A percentile compares a stretch with the other conserved stretches of the same genome.
phyloP scores from a whole-genome alignment of 2,113 vertebrate genomes.

The Turdus rufiventris region DNA sequence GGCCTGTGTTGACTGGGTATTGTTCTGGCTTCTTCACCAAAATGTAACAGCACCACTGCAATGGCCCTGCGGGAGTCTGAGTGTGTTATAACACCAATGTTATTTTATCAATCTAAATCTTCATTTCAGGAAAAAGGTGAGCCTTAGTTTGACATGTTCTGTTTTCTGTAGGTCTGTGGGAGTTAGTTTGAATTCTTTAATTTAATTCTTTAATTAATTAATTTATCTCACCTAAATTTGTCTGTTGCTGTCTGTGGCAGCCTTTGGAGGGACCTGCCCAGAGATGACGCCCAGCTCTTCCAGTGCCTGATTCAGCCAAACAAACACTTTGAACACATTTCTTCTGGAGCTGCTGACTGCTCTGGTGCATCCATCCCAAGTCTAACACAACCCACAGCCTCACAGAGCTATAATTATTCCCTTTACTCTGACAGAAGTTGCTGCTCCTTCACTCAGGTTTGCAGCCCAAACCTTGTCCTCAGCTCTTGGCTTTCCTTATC shows the following conservation, averaged over 20 bases:
- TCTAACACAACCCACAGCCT: not conserved
- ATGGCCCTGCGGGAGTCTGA: not conserved
- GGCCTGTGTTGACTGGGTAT: not conserved
- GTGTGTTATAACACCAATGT: not conserved
- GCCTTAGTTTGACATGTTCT: not conserved
- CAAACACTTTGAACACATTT: not conserved
- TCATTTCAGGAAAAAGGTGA: not conserved
- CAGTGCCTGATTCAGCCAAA: not conserved
- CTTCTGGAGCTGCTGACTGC: not conserved
- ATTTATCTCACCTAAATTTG: not conserved
- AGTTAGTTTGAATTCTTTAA: not conserved
- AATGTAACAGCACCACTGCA: not conserved
- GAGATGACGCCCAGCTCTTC: not conserved
- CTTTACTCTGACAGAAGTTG: not conserved
- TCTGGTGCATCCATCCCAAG: not conserved
- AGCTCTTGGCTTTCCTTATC: constrained; percentile 6
- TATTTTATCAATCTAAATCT: not conserved
- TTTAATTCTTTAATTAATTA: too few relatives aligned
- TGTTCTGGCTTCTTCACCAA: constrained; percentile 17
- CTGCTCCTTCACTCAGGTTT: not conserved
- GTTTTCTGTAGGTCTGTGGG: not conserved
- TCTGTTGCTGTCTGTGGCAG: not conserved
- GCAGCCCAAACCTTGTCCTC: not conserved
- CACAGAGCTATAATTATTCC: not conserved
- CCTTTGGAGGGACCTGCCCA: not conserved